Conservation (phyloP, 2,113 vertebrate genomes). For the Megaceryle torquata region DNA sequence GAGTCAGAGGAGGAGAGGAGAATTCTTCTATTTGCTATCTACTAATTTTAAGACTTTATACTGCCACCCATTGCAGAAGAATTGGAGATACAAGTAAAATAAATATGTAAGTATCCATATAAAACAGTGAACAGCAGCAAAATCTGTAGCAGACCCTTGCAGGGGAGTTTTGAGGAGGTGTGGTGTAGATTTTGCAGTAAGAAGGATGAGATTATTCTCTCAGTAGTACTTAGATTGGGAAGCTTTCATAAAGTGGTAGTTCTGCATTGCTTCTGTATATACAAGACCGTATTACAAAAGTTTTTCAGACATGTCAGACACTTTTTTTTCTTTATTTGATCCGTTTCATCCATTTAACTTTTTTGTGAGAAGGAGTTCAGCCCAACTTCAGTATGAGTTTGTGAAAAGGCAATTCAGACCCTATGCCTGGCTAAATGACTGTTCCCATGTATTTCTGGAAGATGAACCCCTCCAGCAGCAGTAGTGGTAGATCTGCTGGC, state of each 20-base stretch:
- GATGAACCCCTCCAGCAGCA: background rate
- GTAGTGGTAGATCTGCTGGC: background rate
- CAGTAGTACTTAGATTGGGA: background rate
- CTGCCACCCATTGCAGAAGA: background rate
- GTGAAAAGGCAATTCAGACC: background rate
- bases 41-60: background rate
- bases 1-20: background rate
- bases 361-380: background rate
- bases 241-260: background rate
- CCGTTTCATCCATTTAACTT: background rate
- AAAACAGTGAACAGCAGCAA: background rate
- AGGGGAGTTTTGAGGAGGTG: background rate
- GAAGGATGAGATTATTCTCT: background rate
- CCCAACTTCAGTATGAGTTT: background rate
- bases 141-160: background rate
- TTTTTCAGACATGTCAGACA: background rate
- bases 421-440: background rate
- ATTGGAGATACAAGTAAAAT: background rate
- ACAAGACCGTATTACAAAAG: background rate
- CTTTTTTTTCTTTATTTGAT: background rate
- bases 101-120: background rate
- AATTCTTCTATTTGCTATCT: background rate
- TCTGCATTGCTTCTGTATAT: background rate
- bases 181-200: background rate
- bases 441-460: background rate